These are phyloP conservation scores for Dascillus cervinus DNA, from an alignment of 2,888 invertebrate genomes.

Conservation along the genomic window DNA sequence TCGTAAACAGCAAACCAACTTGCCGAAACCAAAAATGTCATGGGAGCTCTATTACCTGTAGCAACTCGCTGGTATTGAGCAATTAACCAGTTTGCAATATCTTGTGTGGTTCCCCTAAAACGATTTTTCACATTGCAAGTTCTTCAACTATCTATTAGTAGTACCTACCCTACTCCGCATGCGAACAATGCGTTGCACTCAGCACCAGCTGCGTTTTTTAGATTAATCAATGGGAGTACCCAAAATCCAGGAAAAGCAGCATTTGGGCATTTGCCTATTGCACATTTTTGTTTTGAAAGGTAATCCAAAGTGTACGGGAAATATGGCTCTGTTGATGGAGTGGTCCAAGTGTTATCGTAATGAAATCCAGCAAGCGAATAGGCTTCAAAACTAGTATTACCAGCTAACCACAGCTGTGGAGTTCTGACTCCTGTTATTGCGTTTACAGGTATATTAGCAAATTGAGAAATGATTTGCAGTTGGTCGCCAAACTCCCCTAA, in stretches of 20 bases:
- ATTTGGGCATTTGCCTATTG: conserved; percentile 49
- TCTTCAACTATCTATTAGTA: too few relatives aligned
- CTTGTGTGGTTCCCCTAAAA: too few relatives aligned
- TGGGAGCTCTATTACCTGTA: conserved; percentile 41
- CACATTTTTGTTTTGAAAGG: conserved; percentile 49
- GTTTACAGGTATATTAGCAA: conserved; percentile 33
- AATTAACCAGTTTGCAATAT: conserved; percentile 40
- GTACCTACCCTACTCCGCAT: conserved; percentile 44
- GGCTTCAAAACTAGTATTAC: conserved; percentile 51
- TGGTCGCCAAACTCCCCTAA: conserved; percentile 37
- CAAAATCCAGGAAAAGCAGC: conserved; percentile 53
- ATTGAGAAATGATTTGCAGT: conserved; percentile 31
- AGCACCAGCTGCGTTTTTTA: conserved; percentile 41
- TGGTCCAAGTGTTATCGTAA: conserved; percentile 60
- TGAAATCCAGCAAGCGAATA: conserved; percentile 44
- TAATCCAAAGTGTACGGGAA: conserved; percentile 67
- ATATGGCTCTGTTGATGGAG: conserved; percentile 43
- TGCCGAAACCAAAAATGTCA: conserved; percentile 43
- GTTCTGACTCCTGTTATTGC: conserved; percentile 40
- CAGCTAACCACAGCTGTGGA: conserved; percentile 51
- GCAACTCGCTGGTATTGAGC: conserved; percentile 42
- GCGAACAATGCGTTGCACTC: conserved; percentile 53
- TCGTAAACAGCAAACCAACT: conserved; percentile 41
- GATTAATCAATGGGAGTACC: conserved; percentile 58
- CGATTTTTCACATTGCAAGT: too few relatives aligned